Evolutionary conservation across 2,797 vertebrate genomes (phyloP), one percentile per base, ranked within the genome.

Genomic region (Triplophysa bombifrons): DNA sequence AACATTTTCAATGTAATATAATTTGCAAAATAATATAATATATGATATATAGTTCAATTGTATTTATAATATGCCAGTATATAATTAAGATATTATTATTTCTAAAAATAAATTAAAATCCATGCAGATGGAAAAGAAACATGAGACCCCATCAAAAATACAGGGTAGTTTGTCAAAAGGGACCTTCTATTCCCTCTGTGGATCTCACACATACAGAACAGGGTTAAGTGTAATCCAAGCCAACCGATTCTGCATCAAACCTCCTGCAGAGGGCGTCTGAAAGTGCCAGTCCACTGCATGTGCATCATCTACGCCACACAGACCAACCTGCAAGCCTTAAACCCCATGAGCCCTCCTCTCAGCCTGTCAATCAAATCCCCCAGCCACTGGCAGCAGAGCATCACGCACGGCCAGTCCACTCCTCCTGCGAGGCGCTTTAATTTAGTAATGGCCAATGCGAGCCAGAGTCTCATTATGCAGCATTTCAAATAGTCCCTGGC

Each of bases 401-500:
- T 64, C 50, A 50, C 27, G 53, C 67, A 74, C 22, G 60, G 48
- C 76, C 80, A 75, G 73, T 69, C 68, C 72, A 78, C 83, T 72
- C 78, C 80, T 55, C 75, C 65, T 56, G 82, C 44, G 64, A 85
- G 75, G 68, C 70, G 72, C 61, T 83, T 86, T 86, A 85, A 88
- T 86, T 88, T 72, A 22, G 81, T 85, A 83, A 85, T 86, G 68
- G 84, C 56, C 78, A 61, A 71, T 78, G 80, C 78, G 78, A 81
- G 80, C 83, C 80, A 81, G 72, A 77, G 74, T 81, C 82, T 87
- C 76, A 87, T 88, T 86, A 84, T 80, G 80, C 84, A 84, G 84
- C 84, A 74, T 86, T 84, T 84, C 74, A 84, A 88, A 84, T 66
- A 70, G 72, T 88, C 88, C 83, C 83, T 76, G 86, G 86, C 82